phyloP scores from a whole-genome alignment of 2,888 invertebrate species.

The Labia minor region DNA sequence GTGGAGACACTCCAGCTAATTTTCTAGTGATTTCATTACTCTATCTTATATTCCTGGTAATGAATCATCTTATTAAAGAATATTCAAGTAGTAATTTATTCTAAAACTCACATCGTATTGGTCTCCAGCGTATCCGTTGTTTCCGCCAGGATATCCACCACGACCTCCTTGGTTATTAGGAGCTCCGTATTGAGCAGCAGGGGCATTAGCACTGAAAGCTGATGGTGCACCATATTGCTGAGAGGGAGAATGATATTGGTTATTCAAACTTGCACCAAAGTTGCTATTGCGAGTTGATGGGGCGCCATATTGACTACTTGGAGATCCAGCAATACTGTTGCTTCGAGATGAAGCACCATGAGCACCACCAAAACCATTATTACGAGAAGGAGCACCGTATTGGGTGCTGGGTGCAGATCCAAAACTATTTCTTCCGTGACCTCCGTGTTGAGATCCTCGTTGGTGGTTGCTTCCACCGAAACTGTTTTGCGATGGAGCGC shows the following conservation, averaged over 20 bases:
- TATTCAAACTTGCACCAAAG: not conserved
- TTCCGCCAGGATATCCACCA: conserved; percentile 15
- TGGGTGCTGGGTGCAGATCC: conserved; percentile 14
- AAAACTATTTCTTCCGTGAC: not conserved
- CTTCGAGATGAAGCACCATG: conserved; percentile 16
- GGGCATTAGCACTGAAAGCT: conserved; percentile 20
- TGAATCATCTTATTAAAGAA: no score
- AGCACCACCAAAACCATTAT: no score
- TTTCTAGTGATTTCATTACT: no score
- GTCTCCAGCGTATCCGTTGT: not conserved
- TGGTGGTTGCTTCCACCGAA: no score
- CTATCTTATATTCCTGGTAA: no score
- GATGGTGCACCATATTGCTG: conserved; percentile 34
- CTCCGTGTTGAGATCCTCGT: not conserved
- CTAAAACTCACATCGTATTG: not conserved
- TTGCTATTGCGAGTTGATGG: not conserved
- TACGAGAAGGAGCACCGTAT: conserved; percentile 21
- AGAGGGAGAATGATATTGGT: conserved; percentile 26
- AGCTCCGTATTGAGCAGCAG: conserved; percentile 23
- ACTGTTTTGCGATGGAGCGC: not conserved
- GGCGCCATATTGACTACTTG: conserved; percentile 21
- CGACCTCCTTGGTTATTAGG: conserved; percentile 17
- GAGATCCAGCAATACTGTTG: not conserved
- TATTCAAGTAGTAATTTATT: no score
- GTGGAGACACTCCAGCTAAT: no score